Conservation (phyloP, 2,113 vertebrate genomes). For the Sphyrna mokarran region DNA sequence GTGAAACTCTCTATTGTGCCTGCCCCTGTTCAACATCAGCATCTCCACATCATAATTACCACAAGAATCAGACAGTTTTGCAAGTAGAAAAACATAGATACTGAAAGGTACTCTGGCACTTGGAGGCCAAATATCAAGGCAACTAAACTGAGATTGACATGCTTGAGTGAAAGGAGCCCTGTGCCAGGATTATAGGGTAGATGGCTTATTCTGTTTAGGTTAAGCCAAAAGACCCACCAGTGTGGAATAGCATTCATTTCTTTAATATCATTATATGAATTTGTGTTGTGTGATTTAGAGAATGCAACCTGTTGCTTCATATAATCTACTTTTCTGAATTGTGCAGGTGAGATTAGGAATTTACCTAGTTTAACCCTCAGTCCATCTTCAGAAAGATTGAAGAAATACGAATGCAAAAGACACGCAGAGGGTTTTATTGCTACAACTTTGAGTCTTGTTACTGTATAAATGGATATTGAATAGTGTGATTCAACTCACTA, state of each 20-base stretch:
- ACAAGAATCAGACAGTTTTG: neutral
- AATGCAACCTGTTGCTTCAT: neutral
- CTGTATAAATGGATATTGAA: neutral
- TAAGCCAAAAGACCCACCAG: neutral
- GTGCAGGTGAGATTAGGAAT: neutral
- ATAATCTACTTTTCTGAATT: neutral
- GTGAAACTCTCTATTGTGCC: too few species aligned
- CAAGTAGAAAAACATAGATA: neutral
- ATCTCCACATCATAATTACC: neutral
- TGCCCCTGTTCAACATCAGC: too few species aligned
- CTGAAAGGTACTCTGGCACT: neutral
- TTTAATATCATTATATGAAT: neutral
- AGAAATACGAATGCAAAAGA: neutral
- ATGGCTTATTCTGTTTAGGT: neutral
- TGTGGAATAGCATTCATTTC: neutral
- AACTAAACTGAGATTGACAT: neutral
- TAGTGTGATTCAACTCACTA: neutral
- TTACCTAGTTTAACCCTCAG: neutral
- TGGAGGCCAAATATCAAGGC: neutral
- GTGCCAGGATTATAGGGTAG: neutral
- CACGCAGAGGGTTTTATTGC: neutral
- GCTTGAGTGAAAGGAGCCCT: too few species aligned
- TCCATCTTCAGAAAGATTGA: neutral
- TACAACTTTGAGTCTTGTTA: neutral
- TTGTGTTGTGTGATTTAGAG: neutral